phyloP scores from a whole-genome alignment of 2,888 invertebrate genomes.

The Creontiades dilutus region DNA sequence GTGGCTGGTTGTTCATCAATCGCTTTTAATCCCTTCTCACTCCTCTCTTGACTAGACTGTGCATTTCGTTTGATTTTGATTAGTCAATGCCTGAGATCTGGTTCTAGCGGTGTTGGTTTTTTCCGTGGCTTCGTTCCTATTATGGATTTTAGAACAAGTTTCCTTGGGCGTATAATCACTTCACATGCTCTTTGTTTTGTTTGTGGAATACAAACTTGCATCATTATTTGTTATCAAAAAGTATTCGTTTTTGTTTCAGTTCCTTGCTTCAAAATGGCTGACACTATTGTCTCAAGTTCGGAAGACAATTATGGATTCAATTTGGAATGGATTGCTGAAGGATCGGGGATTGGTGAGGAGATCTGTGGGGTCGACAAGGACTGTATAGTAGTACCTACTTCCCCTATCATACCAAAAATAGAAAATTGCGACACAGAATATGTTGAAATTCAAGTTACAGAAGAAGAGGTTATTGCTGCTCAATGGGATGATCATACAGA shows the following conservation, averaged over 20 bases:
- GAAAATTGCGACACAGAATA: constrained; percentile 74
- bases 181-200: too few relatives aligned
- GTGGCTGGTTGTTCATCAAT: too few relatives aligned
- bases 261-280: constrained; percentile 66
- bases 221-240: too few relatives aligned
- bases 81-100: too few relatives aligned
- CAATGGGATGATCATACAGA: constrained; percentile 65
- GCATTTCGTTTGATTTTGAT: too few relatives aligned
- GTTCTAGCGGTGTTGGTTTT: too few relatives aligned
- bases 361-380: constrained; percentile 73
- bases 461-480: constrained; percentile 70
- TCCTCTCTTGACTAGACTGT: too few relatives aligned
- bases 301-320: constrained; percentile 74
- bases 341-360: constrained; percentile 72
- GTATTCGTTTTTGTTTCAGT: not conserved
- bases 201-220: too few relatives aligned
- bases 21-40: too few relatives aligned
- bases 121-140: too few relatives aligned
- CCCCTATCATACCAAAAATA: constrained; percentile 71
- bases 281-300: constrained; percentile 72
- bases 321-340: constrained; percentile 74
- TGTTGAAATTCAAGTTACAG: constrained; percentile 81
- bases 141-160: too few relatives aligned
- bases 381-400: constrained; percentile 73
- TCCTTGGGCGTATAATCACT: too few relatives aligned